These are phyloP conservation scores for Pollenia angustigena DNA, from an alignment of 2,888 invertebrate genomes.

Conservation along the genomic window DNA sequence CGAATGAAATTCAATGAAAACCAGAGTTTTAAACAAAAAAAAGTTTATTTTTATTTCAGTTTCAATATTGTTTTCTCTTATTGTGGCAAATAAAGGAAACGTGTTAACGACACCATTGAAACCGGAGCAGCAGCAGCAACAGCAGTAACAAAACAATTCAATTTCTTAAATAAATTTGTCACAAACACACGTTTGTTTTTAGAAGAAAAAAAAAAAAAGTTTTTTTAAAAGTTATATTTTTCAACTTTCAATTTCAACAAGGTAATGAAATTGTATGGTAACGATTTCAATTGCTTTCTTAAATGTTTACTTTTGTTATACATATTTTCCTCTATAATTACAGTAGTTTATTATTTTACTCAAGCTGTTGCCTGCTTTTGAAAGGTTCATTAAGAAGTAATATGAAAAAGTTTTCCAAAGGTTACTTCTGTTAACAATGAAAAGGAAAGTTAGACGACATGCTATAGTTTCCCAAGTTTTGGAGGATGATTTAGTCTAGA, in stretches of 20 bases:
- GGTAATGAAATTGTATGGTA: slow-evolving; percentile 59
- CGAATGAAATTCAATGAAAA: background rate
- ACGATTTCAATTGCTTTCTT: slow-evolving; percentile 46
- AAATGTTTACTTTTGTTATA: slow-evolving; percentile 5
- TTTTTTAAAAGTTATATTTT: background rate
- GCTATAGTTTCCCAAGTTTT: background rate
- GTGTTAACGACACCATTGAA: slow-evolving; percentile 56
- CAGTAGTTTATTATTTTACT: slow-evolving; percentile 25
- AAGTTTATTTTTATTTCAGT: slow-evolving; percentile 26
- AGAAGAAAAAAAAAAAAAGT: background rate
- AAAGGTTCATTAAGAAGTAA: slow-evolving; percentile 53
- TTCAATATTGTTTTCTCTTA: background rate
- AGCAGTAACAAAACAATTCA: slow-evolving; percentile 41
- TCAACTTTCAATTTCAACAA: slow-evolving; percentile 55
- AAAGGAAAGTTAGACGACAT: background rate
- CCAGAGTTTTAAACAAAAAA: slow-evolving; percentile 11
- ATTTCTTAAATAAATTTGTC: slow-evolving; percentile 69
- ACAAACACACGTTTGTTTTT: slow-evolving; percentile 47
- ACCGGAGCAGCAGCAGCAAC: too few relatives aligned
- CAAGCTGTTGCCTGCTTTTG: slow-evolving; percentile 45
- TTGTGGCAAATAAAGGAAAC: slow-evolving; percentile 53
- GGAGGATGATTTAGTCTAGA: slow-evolving; percentile 32
- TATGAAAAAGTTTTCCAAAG: background rate
- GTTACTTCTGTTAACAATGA: background rate
- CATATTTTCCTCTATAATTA: slow-evolving; percentile 10